These are phyloP conservation scores for Clusia tigrina DNA, from an alignment of 2,888 invertebrate genomes.

Conservation along the genomic window DNA sequence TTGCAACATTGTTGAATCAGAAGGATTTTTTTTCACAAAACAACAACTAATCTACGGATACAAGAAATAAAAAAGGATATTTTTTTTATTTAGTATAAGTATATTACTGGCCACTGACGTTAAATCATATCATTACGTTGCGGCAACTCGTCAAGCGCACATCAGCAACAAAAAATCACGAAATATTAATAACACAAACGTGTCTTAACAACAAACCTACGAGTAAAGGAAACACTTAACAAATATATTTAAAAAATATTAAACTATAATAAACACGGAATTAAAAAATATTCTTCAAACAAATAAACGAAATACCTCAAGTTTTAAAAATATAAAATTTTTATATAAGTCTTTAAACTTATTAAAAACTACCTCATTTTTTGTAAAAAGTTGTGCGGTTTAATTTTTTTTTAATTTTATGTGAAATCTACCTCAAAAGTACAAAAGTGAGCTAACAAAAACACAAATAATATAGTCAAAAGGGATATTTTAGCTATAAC, in stretches of 20 bases:
- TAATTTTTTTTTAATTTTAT: conserved; percentile 23
- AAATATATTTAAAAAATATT: conserved; percentile 33
- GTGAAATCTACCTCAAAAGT: conserved; percentile 40
- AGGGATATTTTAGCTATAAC: conserved; percentile 4
- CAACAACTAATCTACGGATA: conserved; percentile 28
- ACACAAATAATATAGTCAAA: conserved; percentile 19
- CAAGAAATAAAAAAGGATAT: conserved; percentile 33
- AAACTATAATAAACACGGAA: neutral
- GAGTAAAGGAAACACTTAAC: conserved; percentile 28
- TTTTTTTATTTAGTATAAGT: conserved; percentile 36
- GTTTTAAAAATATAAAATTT: conserved; percentile 24
- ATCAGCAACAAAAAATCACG: conserved; percentile 20
- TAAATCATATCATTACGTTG: conserved; percentile 44
- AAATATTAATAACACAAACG: conserved; percentile 27
- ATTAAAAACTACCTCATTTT: conserved; percentile 57
- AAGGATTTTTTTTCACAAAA: conserved; percentile 15
- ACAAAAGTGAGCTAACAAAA: conserved; percentile 36
- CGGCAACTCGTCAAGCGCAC: conserved; percentile 48
- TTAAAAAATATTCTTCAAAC: conserved; percentile 2
- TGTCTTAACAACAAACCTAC: conserved; percentile 27
- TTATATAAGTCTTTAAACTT: conserved; percentile 29
- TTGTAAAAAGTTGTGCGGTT: conserved; percentile 22
- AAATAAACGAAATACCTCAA: conserved; percentile 50
- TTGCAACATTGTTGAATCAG: conserved; percentile 18
- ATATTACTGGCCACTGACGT: conserved; percentile 47